phyloP scores from a whole-genome alignment of 2,888 invertebrate genomes.

The Dendrolimus houi region DNA sequence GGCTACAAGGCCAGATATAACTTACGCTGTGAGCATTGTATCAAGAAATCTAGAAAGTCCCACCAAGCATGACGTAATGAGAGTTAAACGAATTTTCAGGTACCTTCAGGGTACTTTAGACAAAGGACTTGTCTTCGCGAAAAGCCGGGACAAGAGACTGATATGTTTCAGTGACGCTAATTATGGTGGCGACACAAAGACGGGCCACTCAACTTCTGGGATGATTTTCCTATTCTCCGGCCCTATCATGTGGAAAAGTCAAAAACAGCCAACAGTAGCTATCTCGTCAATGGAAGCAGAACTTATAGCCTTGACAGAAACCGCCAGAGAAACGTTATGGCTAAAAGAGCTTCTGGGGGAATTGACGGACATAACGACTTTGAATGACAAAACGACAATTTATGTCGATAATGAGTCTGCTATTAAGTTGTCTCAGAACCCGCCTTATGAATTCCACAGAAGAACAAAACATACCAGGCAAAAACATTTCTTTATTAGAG shows the following conservation, averaged over 20 bases:
- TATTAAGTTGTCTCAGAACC: conserved; percentile 4
- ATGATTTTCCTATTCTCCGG: conserved; percentile 10
- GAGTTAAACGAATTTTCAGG: conserved; percentile 5
- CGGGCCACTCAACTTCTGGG: conserved; percentile 4
- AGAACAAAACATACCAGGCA: conserved; percentile 5
- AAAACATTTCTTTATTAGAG: conserved; percentile 1
- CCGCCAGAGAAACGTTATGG: conserved; percentile 24
- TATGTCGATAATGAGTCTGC: conserved; percentile 3
- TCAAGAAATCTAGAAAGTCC: conserved; percentile 1
- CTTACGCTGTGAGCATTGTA: neutral
- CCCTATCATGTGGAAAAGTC: conserved; percentile 24
- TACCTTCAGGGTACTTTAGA: conserved; percentile 2
- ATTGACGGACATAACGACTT: neutral
- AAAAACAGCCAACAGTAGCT: conserved; percentile 23
- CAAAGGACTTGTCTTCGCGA: neutral
- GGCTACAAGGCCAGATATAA: neutral
- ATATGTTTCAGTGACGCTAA: conserved; percentile 6
- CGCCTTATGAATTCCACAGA: conserved; percentile 3
- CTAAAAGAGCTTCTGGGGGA: conserved; percentile 2
- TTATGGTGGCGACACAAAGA: conserved; percentile 3
- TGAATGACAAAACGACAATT: no score
- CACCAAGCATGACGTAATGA: neutral
- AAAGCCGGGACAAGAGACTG: neutral
- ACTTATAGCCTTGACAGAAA: conserved; percentile 24
- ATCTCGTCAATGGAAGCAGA: conserved; percentile 29